phyloP scores from a whole-genome alignment of 2,888 invertebrate genomes.

The Argyra leucocephala region DNA sequence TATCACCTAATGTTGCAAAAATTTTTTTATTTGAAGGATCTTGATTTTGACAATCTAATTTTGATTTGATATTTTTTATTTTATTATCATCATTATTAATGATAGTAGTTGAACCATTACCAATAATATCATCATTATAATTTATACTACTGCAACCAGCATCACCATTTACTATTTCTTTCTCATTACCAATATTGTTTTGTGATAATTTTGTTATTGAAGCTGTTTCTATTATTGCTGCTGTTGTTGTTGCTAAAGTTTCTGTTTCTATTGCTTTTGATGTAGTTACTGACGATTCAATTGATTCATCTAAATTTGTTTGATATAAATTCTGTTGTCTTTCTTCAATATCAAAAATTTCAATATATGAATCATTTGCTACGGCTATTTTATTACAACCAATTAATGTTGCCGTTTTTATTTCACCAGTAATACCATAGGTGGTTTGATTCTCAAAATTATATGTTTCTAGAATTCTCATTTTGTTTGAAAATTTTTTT shows the following conservation, averaged over 20 bases:
- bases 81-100: not conserved
- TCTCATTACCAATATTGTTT: not conserved
- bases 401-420: conserved; percentile 37
- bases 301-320: conserved; percentile 13
- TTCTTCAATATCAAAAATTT: conserved; percentile 38
- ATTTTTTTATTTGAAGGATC: not conserved
- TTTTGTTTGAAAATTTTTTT: not conserved
- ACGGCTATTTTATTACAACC: conserved; percentile 38
- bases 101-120: not conserved
- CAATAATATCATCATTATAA: too few species aligned
- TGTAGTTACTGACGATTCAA: not conserved
- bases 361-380: conserved; percentile 41
- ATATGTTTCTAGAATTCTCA: conserved; percentile 31
- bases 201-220: too few species aligned
- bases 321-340: conserved; percentile 23
- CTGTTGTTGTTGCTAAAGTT: not conserved
- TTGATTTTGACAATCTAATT: not conserved
- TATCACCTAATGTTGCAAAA: conserved; percentile 10
- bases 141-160: too few species aligned
- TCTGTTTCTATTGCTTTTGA: conserved; percentile 18
- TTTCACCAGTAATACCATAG: conserved; percentile 39
- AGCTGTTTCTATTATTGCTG: not conserved
- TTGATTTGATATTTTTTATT: not conserved
- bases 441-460: conserved; percentile 41
- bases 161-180: too few species aligned